phyloP scores from a whole-genome alignment of 2,797 vertebrate species.

The Sebastes elongatus region DNA sequence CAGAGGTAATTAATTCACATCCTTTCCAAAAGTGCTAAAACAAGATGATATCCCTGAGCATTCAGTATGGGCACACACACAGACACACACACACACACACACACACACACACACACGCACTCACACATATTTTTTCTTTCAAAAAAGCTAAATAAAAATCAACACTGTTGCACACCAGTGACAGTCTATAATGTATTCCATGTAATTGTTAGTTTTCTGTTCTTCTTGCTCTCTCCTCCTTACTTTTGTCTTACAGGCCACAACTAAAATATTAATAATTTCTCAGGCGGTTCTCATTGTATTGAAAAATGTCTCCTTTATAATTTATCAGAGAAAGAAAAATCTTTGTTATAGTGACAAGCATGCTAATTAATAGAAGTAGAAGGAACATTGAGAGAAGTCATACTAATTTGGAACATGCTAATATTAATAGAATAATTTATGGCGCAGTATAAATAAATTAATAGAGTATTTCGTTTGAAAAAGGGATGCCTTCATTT shows the following conservation, averaged over 20 bases:
- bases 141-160: constrained; percentile 62
- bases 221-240: constrained; percentile 59
- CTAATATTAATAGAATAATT: constrained; percentile 91
- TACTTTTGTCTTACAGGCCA: constrained; percentile 76
- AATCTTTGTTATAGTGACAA: constrained; percentile 88
- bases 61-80: background rate
- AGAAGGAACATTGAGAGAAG: constrained; percentile 79
- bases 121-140: constrained; percentile 8
- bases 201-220: constrained; percentile 75
- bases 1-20: constrained; percentile 82
- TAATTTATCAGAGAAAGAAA: constrained; percentile 87
- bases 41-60: constrained; percentile 70
- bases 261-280: constrained; percentile 83
- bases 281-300: constrained; percentile 80
- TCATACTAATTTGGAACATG: constrained; percentile 85
- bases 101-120: constrained; percentile 9
- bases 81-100: background rate
- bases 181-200: constrained; percentile 66
- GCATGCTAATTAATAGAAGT: constrained; percentile 85
- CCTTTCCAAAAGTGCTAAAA: constrained; percentile 79
- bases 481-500: constrained; percentile 84
- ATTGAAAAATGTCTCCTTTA: constrained; percentile 87
- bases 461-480: constrained; percentile 86
- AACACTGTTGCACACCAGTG: constrained; percentile 63
- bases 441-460: constrained; percentile 87